Conservation (phyloP, 2,888 invertebrate genomes). For the Drosophila neotestacea region DNA sequence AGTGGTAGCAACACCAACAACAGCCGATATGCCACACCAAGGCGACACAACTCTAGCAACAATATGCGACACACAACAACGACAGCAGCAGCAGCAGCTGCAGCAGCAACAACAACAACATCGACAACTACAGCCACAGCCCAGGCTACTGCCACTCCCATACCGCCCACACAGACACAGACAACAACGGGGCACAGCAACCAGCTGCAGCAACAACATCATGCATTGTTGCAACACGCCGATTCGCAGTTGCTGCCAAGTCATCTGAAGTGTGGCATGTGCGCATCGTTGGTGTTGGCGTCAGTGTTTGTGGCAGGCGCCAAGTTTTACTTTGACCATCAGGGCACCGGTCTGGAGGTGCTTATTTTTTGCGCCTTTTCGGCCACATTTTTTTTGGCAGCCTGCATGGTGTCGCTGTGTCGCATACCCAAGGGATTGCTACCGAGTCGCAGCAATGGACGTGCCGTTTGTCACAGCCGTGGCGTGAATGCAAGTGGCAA, state of each 20-base stretch:
- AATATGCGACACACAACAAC: constrained; percentile 44
- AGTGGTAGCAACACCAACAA: constrained; percentile 49
- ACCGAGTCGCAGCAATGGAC: constrained; percentile 61
- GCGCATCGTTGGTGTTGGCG: constrained; percentile 90
- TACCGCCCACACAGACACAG: constrained; percentile 54
- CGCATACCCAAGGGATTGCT: constrained; percentile 85
- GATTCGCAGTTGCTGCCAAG: constrained; percentile 84
- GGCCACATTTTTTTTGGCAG: constrained; percentile 88
- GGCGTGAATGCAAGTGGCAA: constrained; percentile 44
- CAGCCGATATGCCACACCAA: constrained; percentile 40
- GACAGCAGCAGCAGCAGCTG: constrained; percentile 42
- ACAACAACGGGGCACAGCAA: constrained; percentile 47
- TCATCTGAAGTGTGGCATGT: constrained; percentile 89
- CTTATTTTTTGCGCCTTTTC: constrained; percentile 88
- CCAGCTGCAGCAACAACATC: constrained; percentile 72
- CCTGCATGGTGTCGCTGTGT: constrained; percentile 88
- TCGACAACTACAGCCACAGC: constrained; percentile 38
- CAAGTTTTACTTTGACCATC: constrained; percentile 90
- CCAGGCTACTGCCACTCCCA: constrained; percentile 18
- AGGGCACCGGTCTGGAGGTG: constrained; percentile 87
- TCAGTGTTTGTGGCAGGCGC: constrained; percentile 90
- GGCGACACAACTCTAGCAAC: constrained; percentile 43
- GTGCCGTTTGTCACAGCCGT: constrained; percentile 71
- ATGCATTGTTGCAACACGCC: constrained; percentile 66
- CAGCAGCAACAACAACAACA: constrained; percentile 52